phyloP scores from a whole-genome alignment of 2,888 invertebrate genomes.

The Scaptomyza parva region DNA sequence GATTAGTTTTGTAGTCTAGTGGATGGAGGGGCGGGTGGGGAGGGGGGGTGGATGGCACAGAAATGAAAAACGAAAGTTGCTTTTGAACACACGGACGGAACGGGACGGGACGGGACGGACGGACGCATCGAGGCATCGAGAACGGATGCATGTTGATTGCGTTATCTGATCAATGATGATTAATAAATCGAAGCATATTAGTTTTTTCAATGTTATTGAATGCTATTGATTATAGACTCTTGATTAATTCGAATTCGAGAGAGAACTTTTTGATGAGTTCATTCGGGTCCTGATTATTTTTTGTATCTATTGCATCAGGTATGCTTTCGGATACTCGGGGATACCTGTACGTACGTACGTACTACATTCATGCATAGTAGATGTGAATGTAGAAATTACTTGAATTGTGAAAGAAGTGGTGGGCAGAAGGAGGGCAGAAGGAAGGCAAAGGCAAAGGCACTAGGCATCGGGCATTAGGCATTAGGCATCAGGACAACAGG shows the following conservation, averaged over 20 bases:
- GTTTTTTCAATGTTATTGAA: background rate
- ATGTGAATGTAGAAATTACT: slow-evolving; percentile 1
- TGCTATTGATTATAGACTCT: too few relatives aligned
- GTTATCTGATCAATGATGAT: slow-evolving; percentile 1
- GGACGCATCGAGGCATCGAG: slow-evolving; percentile 12
- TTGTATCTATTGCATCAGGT: too few relatives aligned
- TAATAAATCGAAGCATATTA: background rate
- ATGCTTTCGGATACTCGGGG: background rate
- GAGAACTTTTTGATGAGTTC: too few relatives aligned
- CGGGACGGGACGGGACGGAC: too few relatives aligned
- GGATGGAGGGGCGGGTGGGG: too few relatives aligned
- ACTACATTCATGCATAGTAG: background rate
- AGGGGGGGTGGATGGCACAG: too few relatives aligned
- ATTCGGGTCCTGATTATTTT: too few relatives aligned
- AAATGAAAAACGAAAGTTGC: slow-evolving; percentile 60
- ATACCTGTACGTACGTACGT: too few relatives aligned
- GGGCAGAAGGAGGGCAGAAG: background rate
- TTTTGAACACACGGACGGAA: too few relatives aligned
- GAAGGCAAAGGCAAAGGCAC: slow-evolving; percentile 7
- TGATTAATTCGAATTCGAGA: too few relatives aligned
- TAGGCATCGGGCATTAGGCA: slow-evolving; percentile 11
- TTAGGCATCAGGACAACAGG: slow-evolving; percentile 4
- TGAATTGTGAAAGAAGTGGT: slow-evolving; percentile 3
- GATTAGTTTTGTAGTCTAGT: slow-evolving; percentile 49
- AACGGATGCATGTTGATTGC: slow-evolving; percentile 1